These are phyloP conservation scores for Heterocephalus glaber DNA, from an alignment of 2,113 vertebrate genomes.

Conservation along the genomic window DNA sequence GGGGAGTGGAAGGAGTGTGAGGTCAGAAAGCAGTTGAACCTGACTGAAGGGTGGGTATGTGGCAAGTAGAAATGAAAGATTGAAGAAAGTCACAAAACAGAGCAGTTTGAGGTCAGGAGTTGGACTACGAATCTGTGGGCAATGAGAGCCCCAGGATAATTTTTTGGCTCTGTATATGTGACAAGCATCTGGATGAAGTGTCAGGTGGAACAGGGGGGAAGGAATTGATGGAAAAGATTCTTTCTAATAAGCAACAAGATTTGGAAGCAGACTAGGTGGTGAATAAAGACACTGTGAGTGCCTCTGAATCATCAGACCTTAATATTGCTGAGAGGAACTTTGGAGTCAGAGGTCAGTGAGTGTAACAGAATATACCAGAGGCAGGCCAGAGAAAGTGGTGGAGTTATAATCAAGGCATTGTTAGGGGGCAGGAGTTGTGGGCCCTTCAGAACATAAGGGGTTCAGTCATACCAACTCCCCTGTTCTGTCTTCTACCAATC, in stretches of 20 bases:
- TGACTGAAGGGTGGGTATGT: not conserved
- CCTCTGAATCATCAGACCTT: not conserved
- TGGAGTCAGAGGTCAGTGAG: not conserved
- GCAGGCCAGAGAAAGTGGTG: not conserved
- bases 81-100: constrained; percentile 19
- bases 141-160: not conserved
- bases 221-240: constrained; percentile 12
- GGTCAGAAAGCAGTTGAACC: constrained; percentile 20
- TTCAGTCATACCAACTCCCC: not conserved
- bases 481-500: not conserved
- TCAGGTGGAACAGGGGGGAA: constrained; percentile 32
- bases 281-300: not conserved
- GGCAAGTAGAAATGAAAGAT: constrained; percentile 36
- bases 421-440: not conserved
- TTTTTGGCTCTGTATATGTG: constrained; percentile 24
- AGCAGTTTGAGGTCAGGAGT: not conserved
- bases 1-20: not conserved
- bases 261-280: constrained; percentile 16
- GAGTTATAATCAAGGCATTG: constrained; percentile 15
- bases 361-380: constrained; percentile 34
- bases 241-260: constrained; percentile 48
- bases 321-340: not conserved
- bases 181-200: constrained; percentile 2
- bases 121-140: not conserved
- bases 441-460: not conserved